Base-by-base conservation (phyloP, 2,888 invertebrate species). In the Xestia ashworthii region DNA sequence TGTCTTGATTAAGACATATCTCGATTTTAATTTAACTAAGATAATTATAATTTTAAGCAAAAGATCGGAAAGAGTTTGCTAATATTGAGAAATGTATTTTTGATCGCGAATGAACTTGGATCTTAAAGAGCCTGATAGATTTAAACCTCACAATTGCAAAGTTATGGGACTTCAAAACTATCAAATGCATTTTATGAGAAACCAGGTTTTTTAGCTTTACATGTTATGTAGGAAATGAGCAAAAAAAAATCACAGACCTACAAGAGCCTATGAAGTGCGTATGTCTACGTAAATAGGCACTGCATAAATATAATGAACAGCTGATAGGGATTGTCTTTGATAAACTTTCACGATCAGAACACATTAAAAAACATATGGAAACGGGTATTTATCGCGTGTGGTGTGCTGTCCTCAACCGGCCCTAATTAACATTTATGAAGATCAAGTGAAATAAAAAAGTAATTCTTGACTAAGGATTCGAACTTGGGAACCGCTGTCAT, bases 11-110 rank as follows among this genome's bases (percentile, higher is more conserved):
- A 58, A 65, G n/a, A 66, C 44, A 53, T 25, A 46, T 55, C 4
- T 41, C 2, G 32, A 75, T 64, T 68, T 48, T 25, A 55, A 76
- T n/a, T 11, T 44, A 22, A 4, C 32, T 12, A 11, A 78, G n/a
- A 19, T 38, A 66, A 46, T 22, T 32, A 62, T n/a, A 16, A 55
- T 64, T 46, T 11, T 74, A 53, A 41, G 74, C 8, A 44, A 53
- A 73, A 22, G 22, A 53, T 53, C 22, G 22, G 1, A 9, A 53
- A 22, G 4, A 72, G 25, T 41, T 50, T 41, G 9, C 48, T 41
- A 19, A 73, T 46, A 25, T 58, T 58, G 25, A 14, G 55, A 55
- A 25, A 25, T 25, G 5, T 11, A 9, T n/a, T 53, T 53, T 22
- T 53, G 5, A 53, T 53, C 8, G 53, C 53, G 9, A 53, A 22